A percentile compares a stretch with the other conserved stretches of the same genome.
Conservation (phyloP, 2,888 invertebrate genomes). For the Caenorhabditis doughertyi region DNA sequence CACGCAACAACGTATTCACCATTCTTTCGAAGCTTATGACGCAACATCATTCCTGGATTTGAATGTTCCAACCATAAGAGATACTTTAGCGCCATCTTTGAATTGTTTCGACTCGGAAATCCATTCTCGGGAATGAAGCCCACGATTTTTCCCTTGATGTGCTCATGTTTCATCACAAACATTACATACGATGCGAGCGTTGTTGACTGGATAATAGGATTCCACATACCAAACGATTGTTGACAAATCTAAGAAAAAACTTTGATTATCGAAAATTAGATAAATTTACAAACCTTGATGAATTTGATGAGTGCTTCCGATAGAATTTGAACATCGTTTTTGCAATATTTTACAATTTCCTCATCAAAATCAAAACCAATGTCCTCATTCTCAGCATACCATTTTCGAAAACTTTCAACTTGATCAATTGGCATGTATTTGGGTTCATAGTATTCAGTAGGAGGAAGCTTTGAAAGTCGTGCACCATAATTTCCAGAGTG, state of each 20-base stretch:
- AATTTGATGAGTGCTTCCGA: background rate
- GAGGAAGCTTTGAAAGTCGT: background rate
- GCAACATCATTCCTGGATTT: background rate
- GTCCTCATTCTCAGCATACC: background rate
- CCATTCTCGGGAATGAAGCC: background rate
- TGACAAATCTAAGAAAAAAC: background rate
- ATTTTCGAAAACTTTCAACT: background rate
- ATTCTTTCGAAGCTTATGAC: background rate
- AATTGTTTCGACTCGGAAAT: background rate
- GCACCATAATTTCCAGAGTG: conserved; percentile 10
- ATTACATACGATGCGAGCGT: background rate
- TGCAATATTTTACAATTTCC: conserved; percentile 7
- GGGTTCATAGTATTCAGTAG: conserved; percentile 7
- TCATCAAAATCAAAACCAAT: conserved; percentile 10
- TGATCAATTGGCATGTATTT: background rate
- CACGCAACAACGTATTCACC: background rate
- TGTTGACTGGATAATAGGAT: background rate
- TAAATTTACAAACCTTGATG: background rate
- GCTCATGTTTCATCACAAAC: background rate
- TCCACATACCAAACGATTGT: background rate
- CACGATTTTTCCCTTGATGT: background rate
- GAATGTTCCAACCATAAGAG: background rate
- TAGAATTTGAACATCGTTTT: background rate
- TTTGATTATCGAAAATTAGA: background rate
- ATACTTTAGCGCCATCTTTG: background rate